These are phyloP conservation scores for zebrafish (Danio rerio) DNA, from an alignment of 2,113 vertebrate genomes.

Conservation along the genomic window DNA sequence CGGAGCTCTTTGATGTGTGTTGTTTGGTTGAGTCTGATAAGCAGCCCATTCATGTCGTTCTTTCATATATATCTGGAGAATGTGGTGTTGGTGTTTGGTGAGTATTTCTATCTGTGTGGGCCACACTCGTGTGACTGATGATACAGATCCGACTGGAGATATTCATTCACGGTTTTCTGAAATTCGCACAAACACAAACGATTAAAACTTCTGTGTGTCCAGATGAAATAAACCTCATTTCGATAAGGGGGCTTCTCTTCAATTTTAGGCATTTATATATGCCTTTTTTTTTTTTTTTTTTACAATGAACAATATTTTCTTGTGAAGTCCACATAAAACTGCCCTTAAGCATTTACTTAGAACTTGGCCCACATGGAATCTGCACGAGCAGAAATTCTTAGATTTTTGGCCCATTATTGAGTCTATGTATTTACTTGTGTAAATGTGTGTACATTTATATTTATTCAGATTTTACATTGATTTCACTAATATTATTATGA, in stretches of 20 bases:
- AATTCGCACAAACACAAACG: neutral
- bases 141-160: constrained; percentile 25
- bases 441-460: too few species aligned
- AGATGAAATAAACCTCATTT: neutral
- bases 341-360: too few species aligned
- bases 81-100: constrained; percentile 10
- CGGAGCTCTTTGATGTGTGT: constrained; percentile 18
- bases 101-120: constrained; percentile 41
- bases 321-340: too few species aligned
- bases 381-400: too few species aligned
- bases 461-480: too few species aligned
- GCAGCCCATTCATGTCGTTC: constrained; percentile 13
- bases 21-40: constrained; percentile 26
- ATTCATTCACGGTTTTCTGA: neutral
- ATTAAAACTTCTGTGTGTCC: neutral
- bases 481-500: too few species aligned
- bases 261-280: neutral
- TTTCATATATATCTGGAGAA: constrained; percentile 19
- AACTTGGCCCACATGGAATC: too few species aligned
- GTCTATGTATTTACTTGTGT: too few species aligned
- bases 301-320: too few species aligned
- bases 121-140: neutral
- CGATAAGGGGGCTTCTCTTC: too few species aligned
- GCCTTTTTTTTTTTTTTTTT: too few species aligned
- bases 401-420: too few species aligned